Evolutionary conservation across 23 tunicate species (phyloP).

Genomic region (Corella eumyota): DNA sequence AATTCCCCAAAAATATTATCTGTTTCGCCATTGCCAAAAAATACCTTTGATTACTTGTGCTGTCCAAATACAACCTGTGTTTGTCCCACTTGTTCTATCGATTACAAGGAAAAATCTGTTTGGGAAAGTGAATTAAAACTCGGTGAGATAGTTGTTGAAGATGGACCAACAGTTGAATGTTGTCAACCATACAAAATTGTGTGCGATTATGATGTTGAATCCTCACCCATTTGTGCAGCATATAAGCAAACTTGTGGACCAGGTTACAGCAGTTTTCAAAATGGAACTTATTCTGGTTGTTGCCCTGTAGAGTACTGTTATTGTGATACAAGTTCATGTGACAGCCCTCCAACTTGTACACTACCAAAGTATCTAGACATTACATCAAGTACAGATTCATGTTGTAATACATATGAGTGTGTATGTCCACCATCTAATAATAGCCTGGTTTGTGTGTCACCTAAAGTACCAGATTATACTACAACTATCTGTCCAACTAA

Average conservation of each 20-base stretch:
- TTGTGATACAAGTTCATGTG: constrained; percentile 4
- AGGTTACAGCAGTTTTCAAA: constrained; percentile 5
- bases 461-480: not conserved
- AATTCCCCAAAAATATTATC: too few relatives aligned
- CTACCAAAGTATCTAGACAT: not conserved
- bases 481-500: constrained; percentile 19
- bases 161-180: constrained; percentile 8
- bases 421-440: constrained; percentile 22
- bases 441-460: constrained; percentile 9
- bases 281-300: constrained; percentile 1
- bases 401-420: constrained; percentile 19
- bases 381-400: not conserved
- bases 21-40: too few relatives aligned
- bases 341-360: constrained; percentile 7
- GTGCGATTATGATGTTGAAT: constrained; percentile 4
- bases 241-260: not conserved
- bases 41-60: too few relatives aligned
- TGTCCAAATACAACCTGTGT: too few relatives aligned
- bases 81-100: constrained; percentile 18
- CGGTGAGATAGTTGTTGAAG: constrained; percentile 3
- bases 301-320: constrained; percentile 5
- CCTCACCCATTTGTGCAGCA: not conserved
- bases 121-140: constrained; percentile 7
- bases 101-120: constrained; percentile 8
- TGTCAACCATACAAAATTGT: constrained; percentile 16